Base-by-base conservation (phyloP, 1,140 invertebrate genomes). In the Cotesia vestalis region DNA sequence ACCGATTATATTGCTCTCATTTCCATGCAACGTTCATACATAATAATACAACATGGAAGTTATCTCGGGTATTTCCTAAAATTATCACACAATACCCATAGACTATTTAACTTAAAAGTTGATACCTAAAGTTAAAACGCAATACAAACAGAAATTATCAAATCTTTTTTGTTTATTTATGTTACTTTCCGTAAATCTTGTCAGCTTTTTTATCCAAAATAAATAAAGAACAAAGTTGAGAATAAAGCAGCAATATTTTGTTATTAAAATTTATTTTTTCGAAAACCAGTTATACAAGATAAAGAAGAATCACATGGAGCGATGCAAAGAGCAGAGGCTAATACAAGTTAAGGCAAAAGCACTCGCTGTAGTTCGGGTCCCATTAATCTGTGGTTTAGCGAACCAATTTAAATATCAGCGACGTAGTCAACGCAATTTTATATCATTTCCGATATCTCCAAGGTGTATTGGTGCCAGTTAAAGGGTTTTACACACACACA, bases 391-490 rank as follows among this genome's bases (percentile, higher is more conserved):
- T 85, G 83, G 81, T 86, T 87, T 86, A 86, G 83, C 84, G 83
- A 83, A 87, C 84, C 85, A 87, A 87, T 86, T 86, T 87, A 86
- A 86, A 85, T 86, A 86, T 86, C 84, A 85, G 83, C 83, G 80
- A 81, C 84, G 82, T 78, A 81, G 80, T 86, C 79, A 79, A 86
- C 84, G 84, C 86, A 86, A 87, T 87, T 86, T 87, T 86, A 85
- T 86, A 86, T 86, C 81, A 86, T 86, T 86, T 86, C 84, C 85
- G 84, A 87, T 86, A 85, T 82, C 81, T 80, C 79, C 78, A 76
- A 78, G 75, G 75, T 70, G 83, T 83, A 79, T 85, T 82, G 82
- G 82, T 84, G 81, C 57, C 78, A 82, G 82, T 85, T 83, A 82
- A 83, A 80, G 80, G 79, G 80, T 77, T 46, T 40, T 46, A 46